These are phyloP conservation scores for Sarcoramphus papa DNA, from an alignment of 2,797 vertebrate species.

Conservation along the genomic window DNA sequence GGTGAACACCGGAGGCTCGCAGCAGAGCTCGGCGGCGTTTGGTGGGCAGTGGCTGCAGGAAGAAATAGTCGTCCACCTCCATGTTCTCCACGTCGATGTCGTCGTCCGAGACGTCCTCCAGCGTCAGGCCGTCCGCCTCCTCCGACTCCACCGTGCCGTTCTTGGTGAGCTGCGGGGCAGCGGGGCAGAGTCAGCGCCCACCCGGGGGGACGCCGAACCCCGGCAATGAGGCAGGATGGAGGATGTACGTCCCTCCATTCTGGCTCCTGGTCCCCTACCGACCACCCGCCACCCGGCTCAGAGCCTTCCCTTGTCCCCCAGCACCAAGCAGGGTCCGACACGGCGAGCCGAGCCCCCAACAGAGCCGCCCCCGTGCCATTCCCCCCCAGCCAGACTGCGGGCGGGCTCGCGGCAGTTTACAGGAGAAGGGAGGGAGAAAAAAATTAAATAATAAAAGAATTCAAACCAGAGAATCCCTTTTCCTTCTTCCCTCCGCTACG, in stretches of 20 bases:
- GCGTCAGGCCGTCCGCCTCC: conserved; percentile 87
- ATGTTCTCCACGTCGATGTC: conserved; percentile 90
- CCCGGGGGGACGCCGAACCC: not conserved
- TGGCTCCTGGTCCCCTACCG: fast-evolving
- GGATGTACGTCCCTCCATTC: fast-evolving
- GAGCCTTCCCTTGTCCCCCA: not conserved
- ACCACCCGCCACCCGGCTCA: not conserved
- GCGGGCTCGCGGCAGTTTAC: fast-evolving
- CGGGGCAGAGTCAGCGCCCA: not conserved
- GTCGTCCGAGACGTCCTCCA: conserved; percentile 92
- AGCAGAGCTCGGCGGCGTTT: conserved; percentile 89
- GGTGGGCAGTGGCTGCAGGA: conserved; percentile 91
- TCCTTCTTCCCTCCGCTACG: fast-evolving
- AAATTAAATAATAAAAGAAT: not conserved
- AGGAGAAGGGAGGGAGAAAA: not conserved
- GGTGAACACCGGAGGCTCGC: conserved; percentile 88
- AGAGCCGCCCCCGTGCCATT: fast-evolving
- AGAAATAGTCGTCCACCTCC: conserved; percentile 94
- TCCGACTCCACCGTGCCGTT: conserved; percentile 91
- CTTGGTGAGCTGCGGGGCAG: conserved; percentile 82
- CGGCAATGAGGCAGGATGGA: not conserved
- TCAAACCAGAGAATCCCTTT: not conserved
- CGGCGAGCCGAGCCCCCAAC: fast-evolving
- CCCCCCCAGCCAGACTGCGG: no score
- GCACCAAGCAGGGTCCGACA: fast-evolving